A percentile compares a stretch with the other conserved stretches of the same genome.
These are phyloP conservation scores for Halichoeres trimaculatus DNA, from an alignment of 2,113 vertebrate species.

Conservation along the genomic window DNA sequence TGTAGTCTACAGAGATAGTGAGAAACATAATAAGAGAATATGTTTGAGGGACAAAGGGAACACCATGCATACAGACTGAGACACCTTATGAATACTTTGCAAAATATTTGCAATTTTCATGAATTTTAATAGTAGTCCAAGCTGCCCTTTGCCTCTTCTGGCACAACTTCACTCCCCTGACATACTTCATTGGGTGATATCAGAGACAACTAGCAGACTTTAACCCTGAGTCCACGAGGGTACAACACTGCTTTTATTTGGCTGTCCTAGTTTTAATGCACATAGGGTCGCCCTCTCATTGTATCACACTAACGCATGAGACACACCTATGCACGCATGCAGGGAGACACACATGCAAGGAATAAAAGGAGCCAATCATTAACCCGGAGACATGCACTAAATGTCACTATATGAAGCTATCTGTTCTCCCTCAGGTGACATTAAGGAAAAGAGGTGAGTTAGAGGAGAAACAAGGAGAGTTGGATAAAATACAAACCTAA, in stretches of 20 bases:
- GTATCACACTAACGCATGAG: background rate
- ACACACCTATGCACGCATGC: background rate
- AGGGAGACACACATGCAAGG: background rate
- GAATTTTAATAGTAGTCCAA: no score
- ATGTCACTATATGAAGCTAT: conserved; percentile 8
- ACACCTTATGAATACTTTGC: no score
- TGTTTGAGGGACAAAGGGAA: no score
- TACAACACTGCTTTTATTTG: conserved; percentile 41
- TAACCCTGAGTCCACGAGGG: conserved; percentile 39
- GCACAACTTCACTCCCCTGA: background rate
- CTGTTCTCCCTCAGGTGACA: background rate
- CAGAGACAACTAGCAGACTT: conserved; percentile 35
- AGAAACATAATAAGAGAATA: no score
- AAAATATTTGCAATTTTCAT: no score
- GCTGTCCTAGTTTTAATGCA: conserved; percentile 18
- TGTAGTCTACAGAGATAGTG: no score
- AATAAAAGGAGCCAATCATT: conserved; percentile 43
- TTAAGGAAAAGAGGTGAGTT: background rate
- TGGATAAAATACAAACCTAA: background rate
- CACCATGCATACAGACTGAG: no score
- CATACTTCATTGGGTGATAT: background rate
- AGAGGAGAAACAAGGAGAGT: background rate
- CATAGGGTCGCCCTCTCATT: background rate
- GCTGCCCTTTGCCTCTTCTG: background rate
- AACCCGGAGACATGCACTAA: conserved; percentile 23